These are phyloP conservation scores for Caenorhabditis afra DNA, from an alignment of 2,888 invertebrate species.

Conservation along the genomic window DNA sequence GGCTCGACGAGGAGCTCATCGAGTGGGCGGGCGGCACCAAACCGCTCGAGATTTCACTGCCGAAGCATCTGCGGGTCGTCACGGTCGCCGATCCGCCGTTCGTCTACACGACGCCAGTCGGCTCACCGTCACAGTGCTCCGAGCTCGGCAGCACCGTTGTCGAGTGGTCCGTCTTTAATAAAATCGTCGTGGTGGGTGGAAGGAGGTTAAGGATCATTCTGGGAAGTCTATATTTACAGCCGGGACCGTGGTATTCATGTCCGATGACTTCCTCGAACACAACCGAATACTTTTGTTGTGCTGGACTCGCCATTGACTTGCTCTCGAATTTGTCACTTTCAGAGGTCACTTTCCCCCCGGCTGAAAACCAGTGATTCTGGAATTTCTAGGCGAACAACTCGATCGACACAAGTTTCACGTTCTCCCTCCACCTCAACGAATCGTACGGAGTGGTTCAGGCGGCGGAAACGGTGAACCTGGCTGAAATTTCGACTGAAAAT, in stretches of 20 bases:
- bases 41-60: conserved; percentile 76
- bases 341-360: conserved; percentile 28
- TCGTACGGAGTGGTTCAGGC: conserved; percentile 74
- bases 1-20: conserved; percentile 70
- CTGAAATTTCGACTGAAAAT: not conserved
- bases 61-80: conserved; percentile 74
- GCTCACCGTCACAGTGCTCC: conserved; percentile 61
- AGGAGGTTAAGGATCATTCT: no score
- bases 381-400: conserved; percentile 55
- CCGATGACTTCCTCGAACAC: conserved; percentile 53
- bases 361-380: not conserved
- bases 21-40: conserved; percentile 72
- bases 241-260: conserved; percentile 77
- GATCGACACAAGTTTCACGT: conserved; percentile 73
- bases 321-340: conserved; percentile 71
- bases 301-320: conserved; percentile 77
- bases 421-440: conserved; percentile 76
- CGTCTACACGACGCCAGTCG: conserved; percentile 72
- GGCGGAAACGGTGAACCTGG: conserved; percentile 53
- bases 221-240: conserved; percentile 53
- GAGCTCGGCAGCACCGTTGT: conserved; percentile 66
- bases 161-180: conserved; percentile 49
- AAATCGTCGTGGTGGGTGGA: conserved; percentile 67
- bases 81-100: conserved; percentile 77
- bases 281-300: conserved; percentile 74